Conservation (phyloP, 2,113 vertebrate genomes). For the Agapornis roseicollis region DNA sequence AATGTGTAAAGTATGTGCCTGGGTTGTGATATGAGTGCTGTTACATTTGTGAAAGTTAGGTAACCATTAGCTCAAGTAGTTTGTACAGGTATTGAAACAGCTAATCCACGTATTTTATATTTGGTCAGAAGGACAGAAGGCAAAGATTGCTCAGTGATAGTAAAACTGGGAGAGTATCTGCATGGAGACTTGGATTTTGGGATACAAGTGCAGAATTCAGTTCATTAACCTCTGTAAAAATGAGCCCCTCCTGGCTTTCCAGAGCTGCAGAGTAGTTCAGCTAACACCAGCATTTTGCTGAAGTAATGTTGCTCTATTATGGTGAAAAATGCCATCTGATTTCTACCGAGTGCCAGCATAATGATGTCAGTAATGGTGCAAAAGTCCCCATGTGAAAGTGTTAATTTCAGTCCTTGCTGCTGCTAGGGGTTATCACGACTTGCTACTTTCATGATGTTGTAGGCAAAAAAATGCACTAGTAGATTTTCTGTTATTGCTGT, state of each 20-base stretch:
- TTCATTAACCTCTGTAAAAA: not conserved
- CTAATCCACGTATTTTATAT: not conserved
- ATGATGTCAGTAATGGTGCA: not conserved
- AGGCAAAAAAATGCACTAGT: not conserved
- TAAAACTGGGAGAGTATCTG: not conserved
- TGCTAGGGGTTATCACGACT: conserved; percentile 22
- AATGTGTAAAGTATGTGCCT: not conserved
- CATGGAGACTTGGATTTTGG: not conserved
- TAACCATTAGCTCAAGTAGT: not conserved
- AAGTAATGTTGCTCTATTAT: not conserved
- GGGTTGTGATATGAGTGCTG: not conserved
- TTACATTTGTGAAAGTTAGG: not conserved
- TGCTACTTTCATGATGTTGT: not conserved
- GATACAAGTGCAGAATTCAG: not conserved
- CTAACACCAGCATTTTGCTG: not conserved
- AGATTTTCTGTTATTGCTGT: not conserved
- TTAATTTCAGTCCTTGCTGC: not conserved
- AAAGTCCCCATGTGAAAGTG: not conserved
- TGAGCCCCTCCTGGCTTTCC: not conserved
- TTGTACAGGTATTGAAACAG: not conserved
- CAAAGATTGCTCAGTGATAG: not conserved
- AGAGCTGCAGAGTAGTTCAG: not conserved
- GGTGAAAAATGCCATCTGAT: not conserved
- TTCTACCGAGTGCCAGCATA: not conserved
- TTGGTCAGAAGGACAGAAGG: not conserved